Conservation (phyloP, 2,113 vertebrate genomes). For the Microtus richardsoni region DNA sequence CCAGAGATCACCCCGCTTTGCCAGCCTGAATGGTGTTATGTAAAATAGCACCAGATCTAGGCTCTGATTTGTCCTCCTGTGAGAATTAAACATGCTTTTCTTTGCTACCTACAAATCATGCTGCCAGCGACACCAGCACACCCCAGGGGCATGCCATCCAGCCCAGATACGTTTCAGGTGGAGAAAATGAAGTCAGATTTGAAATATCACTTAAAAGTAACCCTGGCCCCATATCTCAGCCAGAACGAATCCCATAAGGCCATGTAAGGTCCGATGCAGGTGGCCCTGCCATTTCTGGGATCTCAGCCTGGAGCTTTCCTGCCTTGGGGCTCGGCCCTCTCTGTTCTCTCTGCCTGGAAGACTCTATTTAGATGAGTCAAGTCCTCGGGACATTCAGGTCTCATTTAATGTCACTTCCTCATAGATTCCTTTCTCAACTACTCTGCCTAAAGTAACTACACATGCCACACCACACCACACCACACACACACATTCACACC, state of each 20-base stretch:
- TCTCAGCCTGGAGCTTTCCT: background rate
- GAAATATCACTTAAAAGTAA: background rate
- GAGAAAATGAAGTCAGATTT: background rate
- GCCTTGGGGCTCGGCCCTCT: background rate
- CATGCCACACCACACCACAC: background rate
- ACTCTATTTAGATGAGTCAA: background rate
- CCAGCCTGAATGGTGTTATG: background rate
- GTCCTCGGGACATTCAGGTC: background rate
- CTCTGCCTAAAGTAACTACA: background rate
- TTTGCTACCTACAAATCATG: background rate
- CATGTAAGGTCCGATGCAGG: background rate
- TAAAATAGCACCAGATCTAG: background rate
- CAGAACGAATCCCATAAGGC: background rate
- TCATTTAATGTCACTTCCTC: background rate
- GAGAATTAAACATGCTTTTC: background rate
- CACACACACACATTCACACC: background rate
- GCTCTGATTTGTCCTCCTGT: background rate
- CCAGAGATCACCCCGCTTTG: background rate
- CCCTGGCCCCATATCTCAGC: background rate
- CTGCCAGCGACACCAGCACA: background rate
- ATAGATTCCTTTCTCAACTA: background rate
- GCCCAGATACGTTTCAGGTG: background rate
- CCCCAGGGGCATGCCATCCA: background rate
- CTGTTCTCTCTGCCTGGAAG: conserved; percentile 51
- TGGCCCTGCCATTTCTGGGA: background rate